These are phyloP conservation scores for Echinops telfairi DNA, from an alignment of 2,113 vertebrate genomes.

Conservation along the genomic window DNA sequence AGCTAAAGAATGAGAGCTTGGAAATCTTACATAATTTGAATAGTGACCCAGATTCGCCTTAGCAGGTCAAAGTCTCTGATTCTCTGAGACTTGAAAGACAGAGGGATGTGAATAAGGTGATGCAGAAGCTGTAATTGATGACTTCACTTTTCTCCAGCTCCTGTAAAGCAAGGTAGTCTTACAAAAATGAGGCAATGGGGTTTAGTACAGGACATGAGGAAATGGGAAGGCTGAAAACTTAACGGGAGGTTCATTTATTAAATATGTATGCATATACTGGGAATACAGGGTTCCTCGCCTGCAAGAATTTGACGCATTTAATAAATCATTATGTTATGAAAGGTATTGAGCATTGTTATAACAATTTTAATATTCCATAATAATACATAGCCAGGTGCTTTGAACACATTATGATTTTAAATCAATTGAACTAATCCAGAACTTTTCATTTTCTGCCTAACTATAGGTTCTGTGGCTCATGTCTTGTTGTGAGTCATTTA, in stretches of 20 bases:
- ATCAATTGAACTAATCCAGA: conserved; percentile 55
- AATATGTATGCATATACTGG: neutral
- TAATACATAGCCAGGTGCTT: neutral
- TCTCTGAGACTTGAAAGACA: neutral
- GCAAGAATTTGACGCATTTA: neutral
- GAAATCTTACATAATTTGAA: neutral
- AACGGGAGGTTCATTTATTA: neutral
- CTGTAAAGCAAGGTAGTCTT: neutral
- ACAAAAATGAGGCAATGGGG: neutral
- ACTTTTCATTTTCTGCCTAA: conserved; percentile 42
- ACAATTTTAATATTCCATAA: neutral
- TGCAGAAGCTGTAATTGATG: neutral
- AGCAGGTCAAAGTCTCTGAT: neutral
- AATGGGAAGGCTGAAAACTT: neutral
- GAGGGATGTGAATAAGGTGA: neutral
- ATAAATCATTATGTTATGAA: conserved; percentile 30
- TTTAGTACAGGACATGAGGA: neutral
- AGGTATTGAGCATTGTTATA: neutral
- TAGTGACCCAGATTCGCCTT: neutral
- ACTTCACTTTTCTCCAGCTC: neutral
- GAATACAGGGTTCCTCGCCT: neutral
- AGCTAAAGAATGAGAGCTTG: neutral
- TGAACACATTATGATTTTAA: conserved; percentile 46
- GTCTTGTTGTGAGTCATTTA: conserved; percentile 10
- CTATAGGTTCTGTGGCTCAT: neutral